Conservation (phyloP, 2,113 vertebrate species). For the Meles meles region DNA sequence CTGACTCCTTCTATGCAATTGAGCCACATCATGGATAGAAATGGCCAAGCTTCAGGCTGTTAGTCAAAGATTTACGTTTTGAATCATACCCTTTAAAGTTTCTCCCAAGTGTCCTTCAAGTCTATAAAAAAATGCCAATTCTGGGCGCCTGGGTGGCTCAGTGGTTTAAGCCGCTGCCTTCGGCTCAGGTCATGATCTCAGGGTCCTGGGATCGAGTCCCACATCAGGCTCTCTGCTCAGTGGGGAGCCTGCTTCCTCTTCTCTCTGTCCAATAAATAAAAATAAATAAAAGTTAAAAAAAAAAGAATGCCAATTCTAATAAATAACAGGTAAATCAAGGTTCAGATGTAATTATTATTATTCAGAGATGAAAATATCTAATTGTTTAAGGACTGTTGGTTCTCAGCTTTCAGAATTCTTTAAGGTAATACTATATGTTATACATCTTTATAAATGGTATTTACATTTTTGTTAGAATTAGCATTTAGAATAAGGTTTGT, state of each 20-base stretch:
- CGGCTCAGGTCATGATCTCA: no score
- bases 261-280: no score
- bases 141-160: no score
- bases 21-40: background rate
- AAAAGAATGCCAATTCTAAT: background rate
- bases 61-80: background rate
- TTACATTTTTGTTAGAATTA: background rate
- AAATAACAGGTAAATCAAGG: background rate
- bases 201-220: no score
- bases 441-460: background rate
- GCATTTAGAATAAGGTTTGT: background rate
- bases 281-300: no score
- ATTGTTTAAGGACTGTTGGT: background rate
- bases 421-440: background rate
- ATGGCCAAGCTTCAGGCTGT: background rate
- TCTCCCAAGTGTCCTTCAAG: background rate
- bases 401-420: background rate
- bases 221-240: no score
- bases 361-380: background rate
- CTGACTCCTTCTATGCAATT: background rate
- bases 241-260: no score
- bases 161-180: no score
- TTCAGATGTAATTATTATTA: background rate
- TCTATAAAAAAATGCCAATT: background rate
- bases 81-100: background rate